Conservation (phyloP, 2,797 vertebrate genomes). For the Microhierax caerulescens region DNA sequence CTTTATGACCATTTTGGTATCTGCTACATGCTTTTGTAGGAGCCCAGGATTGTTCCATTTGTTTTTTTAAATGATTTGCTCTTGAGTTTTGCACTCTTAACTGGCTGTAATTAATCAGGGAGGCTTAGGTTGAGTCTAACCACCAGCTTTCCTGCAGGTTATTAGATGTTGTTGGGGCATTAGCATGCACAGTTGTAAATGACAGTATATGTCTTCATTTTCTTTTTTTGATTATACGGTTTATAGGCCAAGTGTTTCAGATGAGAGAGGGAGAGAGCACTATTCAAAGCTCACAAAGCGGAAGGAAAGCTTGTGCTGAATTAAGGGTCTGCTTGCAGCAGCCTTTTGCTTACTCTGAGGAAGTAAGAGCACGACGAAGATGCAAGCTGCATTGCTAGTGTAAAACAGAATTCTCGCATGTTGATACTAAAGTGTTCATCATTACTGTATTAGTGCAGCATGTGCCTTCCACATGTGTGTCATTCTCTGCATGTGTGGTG, state of each 20-base stretch:
- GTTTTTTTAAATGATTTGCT: not conserved
- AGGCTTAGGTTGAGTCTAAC: slow-evolving; percentile 19
- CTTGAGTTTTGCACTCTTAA: not conserved
- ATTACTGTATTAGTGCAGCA: not conserved
- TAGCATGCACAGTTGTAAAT: slow-evolving; percentile 17
- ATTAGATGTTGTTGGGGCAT: slow-evolving; percentile 9
- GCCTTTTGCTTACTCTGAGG: not conserved
- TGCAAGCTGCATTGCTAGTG: not conserved
- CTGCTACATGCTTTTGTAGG: not conserved
- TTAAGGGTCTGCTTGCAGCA: not conserved
- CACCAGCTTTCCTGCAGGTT: slow-evolving; percentile 18
- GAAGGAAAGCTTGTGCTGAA: not conserved
- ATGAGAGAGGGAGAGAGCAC: not conserved
- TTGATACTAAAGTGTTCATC: not conserved
- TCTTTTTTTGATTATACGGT: not conserved
- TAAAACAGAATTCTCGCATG: not conserved
- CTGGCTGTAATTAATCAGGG: slow-evolving; percentile 42
- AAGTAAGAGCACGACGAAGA: not conserved
- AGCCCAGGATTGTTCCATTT: not conserved
- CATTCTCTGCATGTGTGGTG: not conserved
- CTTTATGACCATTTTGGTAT: not conserved
- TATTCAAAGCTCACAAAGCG: slow-evolving; percentile 8
- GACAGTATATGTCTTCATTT: not conserved
- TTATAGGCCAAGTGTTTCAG: not conserved
- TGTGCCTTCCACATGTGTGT: not conserved